phyloP scores from a whole-genome alignment of 1,140 invertebrate genomes.

The Bombus breviceps region DNA sequence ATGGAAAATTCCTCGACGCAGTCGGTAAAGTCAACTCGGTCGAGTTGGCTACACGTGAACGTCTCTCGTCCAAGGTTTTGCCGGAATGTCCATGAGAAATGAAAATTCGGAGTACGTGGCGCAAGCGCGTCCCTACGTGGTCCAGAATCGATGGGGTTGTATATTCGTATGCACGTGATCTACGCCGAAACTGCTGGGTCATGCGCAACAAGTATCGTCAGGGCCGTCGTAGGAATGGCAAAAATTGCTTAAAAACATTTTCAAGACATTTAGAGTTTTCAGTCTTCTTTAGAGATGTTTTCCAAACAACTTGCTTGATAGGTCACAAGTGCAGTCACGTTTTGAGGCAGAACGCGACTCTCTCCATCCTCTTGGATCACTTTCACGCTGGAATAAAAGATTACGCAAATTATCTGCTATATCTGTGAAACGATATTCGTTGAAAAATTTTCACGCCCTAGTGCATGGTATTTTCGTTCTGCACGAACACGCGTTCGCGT shows the following conservation, averaged over 20 bases:
- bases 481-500: too few species aligned
- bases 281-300: background rate
- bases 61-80: background rate
- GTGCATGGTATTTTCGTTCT: too few species aligned
- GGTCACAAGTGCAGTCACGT: background rate
- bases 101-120: constrained; percentile 20
- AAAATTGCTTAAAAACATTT: background rate
- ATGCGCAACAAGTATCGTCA: constrained; percentile 51
- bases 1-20: constrained; percentile 17
- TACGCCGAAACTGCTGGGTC: constrained; percentile 41
- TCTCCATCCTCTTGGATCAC: too few species aligned
- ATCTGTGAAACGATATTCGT: too few species aligned
- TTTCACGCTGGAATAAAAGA: too few species aligned
- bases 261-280: background rate
- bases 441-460: too few species aligned
- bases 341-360: too few species aligned
- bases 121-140: constrained; percentile 33
- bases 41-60: background rate
- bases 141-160: constrained; percentile 58
- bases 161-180: constrained; percentile 30
- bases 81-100: constrained; percentile 1
- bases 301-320: background rate
- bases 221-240: constrained; percentile 6
- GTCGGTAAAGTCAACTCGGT: constrained; percentile 41
- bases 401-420: too few species aligned